These are phyloP conservation scores for Mesorhabditis spiculigera DNA, from an alignment of 2,888 invertebrate genomes.

Conservation along the genomic window DNA sequence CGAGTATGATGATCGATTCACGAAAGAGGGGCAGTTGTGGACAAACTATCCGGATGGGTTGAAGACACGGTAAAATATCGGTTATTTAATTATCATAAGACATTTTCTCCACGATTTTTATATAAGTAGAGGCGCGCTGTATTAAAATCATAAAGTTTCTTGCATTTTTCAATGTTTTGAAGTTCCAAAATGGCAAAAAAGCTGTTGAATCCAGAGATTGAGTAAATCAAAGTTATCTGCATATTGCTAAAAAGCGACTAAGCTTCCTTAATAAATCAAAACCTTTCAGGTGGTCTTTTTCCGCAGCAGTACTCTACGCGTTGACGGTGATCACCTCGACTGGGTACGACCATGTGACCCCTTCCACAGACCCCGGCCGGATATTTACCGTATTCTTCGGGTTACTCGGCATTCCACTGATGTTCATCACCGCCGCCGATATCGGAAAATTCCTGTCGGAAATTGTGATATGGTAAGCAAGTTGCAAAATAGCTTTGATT, in stretches of 20 bases:
- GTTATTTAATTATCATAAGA: too few relatives aligned
- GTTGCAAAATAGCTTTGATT: too few relatives aligned
- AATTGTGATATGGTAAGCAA: slow-evolving; percentile 53
- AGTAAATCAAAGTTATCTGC: too few relatives aligned
- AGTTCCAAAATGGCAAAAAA: too few relatives aligned
- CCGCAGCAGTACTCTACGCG: slow-evolving; percentile 56
- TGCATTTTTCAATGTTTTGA: too few relatives aligned
- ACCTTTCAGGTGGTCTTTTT: slow-evolving; percentile 54
- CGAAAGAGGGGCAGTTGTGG: slow-evolving; percentile 53
- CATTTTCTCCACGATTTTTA: too few relatives aligned
- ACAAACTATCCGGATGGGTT: slow-evolving; percentile 42
- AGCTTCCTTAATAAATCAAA: background rate
- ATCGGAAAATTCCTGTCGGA: slow-evolving; percentile 57
- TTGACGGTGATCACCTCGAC: slow-evolving; percentile 58
- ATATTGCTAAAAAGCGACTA: too few relatives aligned
- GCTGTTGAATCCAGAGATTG: too few relatives aligned
- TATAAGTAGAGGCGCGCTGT: too few relatives aligned
- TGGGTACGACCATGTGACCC: slow-evolving; percentile 57
- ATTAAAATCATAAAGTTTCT: too few relatives aligned
- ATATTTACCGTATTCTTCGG: slow-evolving; percentile 58
- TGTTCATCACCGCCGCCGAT: slow-evolving; percentile 59
- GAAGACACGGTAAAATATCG: slow-evolving; percentile 26
- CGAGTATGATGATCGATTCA: slow-evolving; percentile 57
- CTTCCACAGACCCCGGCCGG: slow-evolving; percentile 56
- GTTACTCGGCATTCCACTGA: slow-evolving; percentile 57